Evolutionary conservation across 2,888 invertebrate species (phyloP).

Genomic region (Eupeodes latifasciatus): DNA sequence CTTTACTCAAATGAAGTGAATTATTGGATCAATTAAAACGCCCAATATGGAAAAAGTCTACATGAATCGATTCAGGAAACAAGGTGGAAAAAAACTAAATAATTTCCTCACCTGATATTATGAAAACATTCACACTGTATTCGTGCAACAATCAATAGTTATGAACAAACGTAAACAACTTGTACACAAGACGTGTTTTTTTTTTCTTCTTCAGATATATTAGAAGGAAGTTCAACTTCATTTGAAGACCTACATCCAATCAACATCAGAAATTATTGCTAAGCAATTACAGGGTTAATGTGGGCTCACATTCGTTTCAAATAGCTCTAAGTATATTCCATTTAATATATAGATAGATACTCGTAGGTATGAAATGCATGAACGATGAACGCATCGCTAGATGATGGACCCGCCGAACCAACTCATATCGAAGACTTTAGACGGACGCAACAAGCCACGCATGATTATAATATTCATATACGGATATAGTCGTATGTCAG

Average conservation of each 20-base stretch:
- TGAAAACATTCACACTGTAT: not conserved
- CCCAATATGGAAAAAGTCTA: constrained; percentile 39
- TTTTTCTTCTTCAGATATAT: not conserved
- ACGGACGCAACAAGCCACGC: constrained; percentile 30
- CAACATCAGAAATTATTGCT: constrained; percentile 65
- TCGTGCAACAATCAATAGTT: not conserved
- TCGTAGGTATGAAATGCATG: not conserved
- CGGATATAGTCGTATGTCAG: constrained; percentile 21
- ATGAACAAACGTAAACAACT: not conserved
- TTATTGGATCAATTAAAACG: constrained; percentile 69
- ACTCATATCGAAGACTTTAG: not conserved
- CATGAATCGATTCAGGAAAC: constrained; percentile 52
- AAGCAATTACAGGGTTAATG: constrained; percentile 75
- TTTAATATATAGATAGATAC: not conserved
- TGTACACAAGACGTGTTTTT: not conserved
- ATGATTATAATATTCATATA: not conserved
- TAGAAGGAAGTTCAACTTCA: constrained; percentile 51
- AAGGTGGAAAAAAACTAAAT: constrained; percentile 50
- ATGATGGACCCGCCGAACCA: not conserved
- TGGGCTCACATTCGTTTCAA: constrained; percentile 69
- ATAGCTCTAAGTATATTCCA: constrained; percentile 42
- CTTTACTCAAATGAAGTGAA: not conserved
- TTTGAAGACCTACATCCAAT: constrained; percentile 66
- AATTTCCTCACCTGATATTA: constrained; percentile 44
- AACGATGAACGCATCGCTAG: not conserved